phyloP scores from a whole-genome alignment of 2,888 invertebrate species.

The Cremastinae sp. region DNA sequence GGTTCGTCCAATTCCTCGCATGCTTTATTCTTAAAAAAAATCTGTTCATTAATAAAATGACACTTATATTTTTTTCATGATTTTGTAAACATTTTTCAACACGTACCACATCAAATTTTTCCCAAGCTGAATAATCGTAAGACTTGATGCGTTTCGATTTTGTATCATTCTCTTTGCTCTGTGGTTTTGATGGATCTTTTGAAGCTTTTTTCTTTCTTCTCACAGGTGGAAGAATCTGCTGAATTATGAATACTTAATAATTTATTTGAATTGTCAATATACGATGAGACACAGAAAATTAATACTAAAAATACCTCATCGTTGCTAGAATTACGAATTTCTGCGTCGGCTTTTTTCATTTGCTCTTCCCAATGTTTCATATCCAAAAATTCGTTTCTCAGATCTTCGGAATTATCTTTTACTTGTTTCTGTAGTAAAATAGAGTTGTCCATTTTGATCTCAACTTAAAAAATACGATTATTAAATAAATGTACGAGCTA shows the following conservation, averaged over 20 bases:
- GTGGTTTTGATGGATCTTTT: conserved; percentile 69
- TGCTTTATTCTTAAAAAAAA: conserved; percentile 82
- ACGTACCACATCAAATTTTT: conserved; percentile 88
- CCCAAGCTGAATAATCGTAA: conserved; percentile 88
- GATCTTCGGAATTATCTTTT: conserved; percentile 86
- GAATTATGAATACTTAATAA: not conserved
- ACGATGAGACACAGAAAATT: not conserved
- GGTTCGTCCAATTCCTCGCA: conserved; percentile 81
- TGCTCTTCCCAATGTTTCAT: conserved; percentile 87
- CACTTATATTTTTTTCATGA: conserved; percentile 23
- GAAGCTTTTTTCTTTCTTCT: conserved; percentile 79
- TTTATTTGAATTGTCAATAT: not conserved
- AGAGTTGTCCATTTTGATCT: conserved; percentile 83
- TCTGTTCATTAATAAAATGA: conserved; percentile 2
- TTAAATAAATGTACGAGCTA: no score
- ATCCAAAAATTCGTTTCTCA: conserved; percentile 87
- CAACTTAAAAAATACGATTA: no score
- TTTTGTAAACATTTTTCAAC: no score
- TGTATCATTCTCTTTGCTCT: conserved; percentile 61
- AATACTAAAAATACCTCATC: conserved; percentile 65
- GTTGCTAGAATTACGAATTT: conserved; percentile 79
- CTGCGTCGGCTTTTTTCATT: conserved; percentile 87
- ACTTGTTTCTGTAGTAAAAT: conserved; percentile 87
- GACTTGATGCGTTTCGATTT: conserved; percentile 82
- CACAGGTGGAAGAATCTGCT: conserved; percentile 81